These are phyloP conservation scores for Lampropteryx suffumata DNA, from an alignment of 2,888 invertebrate species.

Conservation along the genomic window DNA sequence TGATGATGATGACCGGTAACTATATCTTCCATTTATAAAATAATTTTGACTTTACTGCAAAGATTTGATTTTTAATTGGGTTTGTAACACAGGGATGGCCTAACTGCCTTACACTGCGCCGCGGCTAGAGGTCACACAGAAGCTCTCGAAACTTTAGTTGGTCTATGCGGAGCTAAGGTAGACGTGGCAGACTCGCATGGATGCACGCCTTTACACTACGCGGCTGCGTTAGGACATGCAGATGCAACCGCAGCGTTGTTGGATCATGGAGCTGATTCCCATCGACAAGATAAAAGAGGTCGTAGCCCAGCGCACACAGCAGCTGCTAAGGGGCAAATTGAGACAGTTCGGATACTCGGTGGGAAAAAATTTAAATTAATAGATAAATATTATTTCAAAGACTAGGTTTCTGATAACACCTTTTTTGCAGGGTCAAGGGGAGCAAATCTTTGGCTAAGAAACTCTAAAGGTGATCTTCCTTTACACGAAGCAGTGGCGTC, in stretches of 20 bases:
- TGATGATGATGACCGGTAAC: conserved; percentile 89
- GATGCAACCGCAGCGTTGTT: conserved; percentile 95
- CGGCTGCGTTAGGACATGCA: conserved; percentile 97
- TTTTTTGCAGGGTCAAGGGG: conserved; percentile 76
- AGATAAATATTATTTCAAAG: not conserved
- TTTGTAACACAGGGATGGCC: conserved; percentile 88
- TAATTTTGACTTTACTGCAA: too few species aligned
- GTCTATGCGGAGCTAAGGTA: conserved; percentile 93
- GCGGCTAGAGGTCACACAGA: conserved; percentile 97
- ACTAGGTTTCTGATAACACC: not conserved
- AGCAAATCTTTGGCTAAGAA: conserved; percentile 95
- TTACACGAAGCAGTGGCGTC: conserved; percentile 98
- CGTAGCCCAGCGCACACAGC: conserved; percentile 97
- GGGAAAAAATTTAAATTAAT: conserved; percentile 20
- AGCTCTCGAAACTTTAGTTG: conserved; percentile 93
- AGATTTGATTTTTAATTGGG: too few species aligned
- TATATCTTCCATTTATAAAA: not conserved
- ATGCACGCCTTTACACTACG: conserved; percentile 97
- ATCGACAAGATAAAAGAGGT: conserved; percentile 96
- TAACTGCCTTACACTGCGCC: conserved; percentile 98
- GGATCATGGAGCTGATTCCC: conserved; percentile 94
- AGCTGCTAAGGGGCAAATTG: conserved; percentile 97
- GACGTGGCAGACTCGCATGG: conserved; percentile 96
- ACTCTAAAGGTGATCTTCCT: conserved; percentile 96
- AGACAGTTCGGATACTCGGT: conserved; percentile 90